Evolutionary conservation across 2,888 invertebrate genomes (phyloP).

Genomic region (Invenusta paracnida): DNA sequence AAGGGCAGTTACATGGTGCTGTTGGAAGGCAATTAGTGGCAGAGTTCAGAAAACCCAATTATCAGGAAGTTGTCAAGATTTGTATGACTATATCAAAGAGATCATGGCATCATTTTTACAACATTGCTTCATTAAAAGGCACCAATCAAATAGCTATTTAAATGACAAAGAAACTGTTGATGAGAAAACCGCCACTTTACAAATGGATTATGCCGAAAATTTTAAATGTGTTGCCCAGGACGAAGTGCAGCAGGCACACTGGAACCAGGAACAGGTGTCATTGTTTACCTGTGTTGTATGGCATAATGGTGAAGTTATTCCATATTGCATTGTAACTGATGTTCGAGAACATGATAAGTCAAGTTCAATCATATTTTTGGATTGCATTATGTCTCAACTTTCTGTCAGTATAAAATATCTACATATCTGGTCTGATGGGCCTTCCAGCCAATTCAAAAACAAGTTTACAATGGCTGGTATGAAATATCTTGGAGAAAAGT

Average conservation of each 20-base stretch:
- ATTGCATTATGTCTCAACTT: constrained; percentile 22
- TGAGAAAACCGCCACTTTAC: constrained; percentile 24
- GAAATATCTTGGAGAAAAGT: constrained; percentile 33
- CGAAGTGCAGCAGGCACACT: constrained; percentile 36
- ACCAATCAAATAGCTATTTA: constrained; percentile 33
- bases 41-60: constrained; percentile 29
- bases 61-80: constrained; percentile 40
- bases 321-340: constrained; percentile 31
- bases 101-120: constrained; percentile 33
- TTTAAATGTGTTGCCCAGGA: constrained; percentile 36
- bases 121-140: constrained; percentile 39
- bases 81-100: constrained; percentile 31
- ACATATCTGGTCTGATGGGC: constrained; percentile 43
- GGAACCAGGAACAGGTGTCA: constrained; percentile 35
- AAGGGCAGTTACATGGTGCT: constrained; percentile 35
- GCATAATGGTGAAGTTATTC: constrained; percentile 8
- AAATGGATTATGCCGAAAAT: constrained; percentile 38
- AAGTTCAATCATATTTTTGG: constrained; percentile 34
- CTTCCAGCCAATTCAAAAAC: constrained; percentile 42
- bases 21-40: constrained; percentile 31
- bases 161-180: constrained; percentile 36
- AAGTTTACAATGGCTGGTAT: constrained; percentile 31
- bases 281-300: constrained; percentile 34
- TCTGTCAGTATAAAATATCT: constrained; percentile 32
- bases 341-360: constrained; percentile 33